Percentiles rank a stretch among this genome's conserved stretches.
Evolutionary conservation across 2,888 invertebrate species (phyloP).

Genomic region (Limnephilus lunatus): DNA sequence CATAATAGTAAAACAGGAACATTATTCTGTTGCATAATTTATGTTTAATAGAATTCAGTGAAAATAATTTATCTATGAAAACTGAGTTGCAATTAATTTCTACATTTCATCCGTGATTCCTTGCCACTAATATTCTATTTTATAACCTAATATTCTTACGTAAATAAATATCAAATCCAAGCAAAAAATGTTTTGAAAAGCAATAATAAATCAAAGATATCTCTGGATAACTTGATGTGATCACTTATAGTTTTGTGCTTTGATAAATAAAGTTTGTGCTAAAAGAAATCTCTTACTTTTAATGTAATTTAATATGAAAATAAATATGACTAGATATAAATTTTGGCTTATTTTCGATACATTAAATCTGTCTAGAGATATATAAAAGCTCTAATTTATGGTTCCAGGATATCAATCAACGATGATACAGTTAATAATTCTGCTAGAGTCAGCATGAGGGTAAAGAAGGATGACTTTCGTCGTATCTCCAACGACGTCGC

Average conservation of each 20-base stretch:
- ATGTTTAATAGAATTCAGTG: constrained; percentile 39
- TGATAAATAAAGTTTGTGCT: constrained; percentile 62
- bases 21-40: constrained; percentile 61
- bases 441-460: constrained; percentile 74
- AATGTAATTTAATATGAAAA: constrained; percentile 66
- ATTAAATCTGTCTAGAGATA: constrained; percentile 66
- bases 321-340: constrained; percentile 67
- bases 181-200: constrained; percentile 61
- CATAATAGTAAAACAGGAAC: constrained; percentile 62
- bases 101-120: constrained; percentile 51
- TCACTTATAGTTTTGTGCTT: constrained; percentile 59
- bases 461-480: constrained; percentile 77
- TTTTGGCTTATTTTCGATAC: constrained; percentile 66
- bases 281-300: constrained; percentile 62
- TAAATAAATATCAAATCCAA: constrained; percentile 64
- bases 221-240: constrained; percentile 47
- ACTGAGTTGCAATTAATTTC: constrained; percentile 50
- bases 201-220: constrained; percentile 59
- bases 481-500: constrained; percentile 69
- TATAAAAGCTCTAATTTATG: constrained; percentile 67
- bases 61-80: constrained; percentile 46
- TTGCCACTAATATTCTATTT: constrained; percentile 57
- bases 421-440: constrained; percentile 60
- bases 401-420: constrained; percentile 65
- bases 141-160: constrained; percentile 59